These are phyloP conservation scores for Diachasmimorpha longicaudata DNA, from an alignment of 1,140 invertebrate genomes.

Conservation along the genomic window DNA sequence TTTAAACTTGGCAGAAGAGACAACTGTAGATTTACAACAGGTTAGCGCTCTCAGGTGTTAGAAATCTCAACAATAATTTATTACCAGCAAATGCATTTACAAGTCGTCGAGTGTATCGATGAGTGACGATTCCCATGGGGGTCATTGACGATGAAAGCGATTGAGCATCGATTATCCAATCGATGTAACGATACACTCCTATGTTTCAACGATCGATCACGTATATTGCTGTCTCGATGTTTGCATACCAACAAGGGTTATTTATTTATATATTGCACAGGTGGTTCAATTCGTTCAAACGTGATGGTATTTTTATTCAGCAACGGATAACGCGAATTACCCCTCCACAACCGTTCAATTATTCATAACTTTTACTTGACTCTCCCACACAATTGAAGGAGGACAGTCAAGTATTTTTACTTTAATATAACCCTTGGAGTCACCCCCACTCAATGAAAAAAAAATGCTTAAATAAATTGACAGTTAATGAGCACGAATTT, in stretches of 20 bases:
- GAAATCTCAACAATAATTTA: slow-evolving; percentile 12
- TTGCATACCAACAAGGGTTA: slow-evolving; percentile 49
- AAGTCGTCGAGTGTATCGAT: slow-evolving; percentile 10
- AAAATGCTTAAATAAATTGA: too few species aligned
- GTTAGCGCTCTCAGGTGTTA: background rate
- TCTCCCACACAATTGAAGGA: background rate
- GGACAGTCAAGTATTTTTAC: background rate
- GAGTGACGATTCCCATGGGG: slow-evolving; percentile 31
- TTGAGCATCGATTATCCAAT: slow-evolving; percentile 35
- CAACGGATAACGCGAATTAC: background rate
- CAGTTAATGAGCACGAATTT: too few species aligned
- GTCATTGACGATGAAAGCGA: slow-evolving; percentile 36
- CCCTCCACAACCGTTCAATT: background rate
- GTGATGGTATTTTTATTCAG: slow-evolving; percentile 46
- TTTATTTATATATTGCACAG: slow-evolving; percentile 56
- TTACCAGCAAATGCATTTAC: background rate
- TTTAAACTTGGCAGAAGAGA: background rate
- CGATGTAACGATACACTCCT: slow-evolving; percentile 6
- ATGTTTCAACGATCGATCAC: slow-evolving; percentile 45
- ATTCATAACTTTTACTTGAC: background rate
- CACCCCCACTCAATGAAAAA: too few species aligned
- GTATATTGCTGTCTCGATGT: slow-evolving; percentile 42
- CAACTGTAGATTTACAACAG: background rate
- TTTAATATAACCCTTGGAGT: too few species aligned
- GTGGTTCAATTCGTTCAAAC: slow-evolving; percentile 54